Conservation (phyloP, 2,888 invertebrate species). For the Monopis laevigella region DNA sequence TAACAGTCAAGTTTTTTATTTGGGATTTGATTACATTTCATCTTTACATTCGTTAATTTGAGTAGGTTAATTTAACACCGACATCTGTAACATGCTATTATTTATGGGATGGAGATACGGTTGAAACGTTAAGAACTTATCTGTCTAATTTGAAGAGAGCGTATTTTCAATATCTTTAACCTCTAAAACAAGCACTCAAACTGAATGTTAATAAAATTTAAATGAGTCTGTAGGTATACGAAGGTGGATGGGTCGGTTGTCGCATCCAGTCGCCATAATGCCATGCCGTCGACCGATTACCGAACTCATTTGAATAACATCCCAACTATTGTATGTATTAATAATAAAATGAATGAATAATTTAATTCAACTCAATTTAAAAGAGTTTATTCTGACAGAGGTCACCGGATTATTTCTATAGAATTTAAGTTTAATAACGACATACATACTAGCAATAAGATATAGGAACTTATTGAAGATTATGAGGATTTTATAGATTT, state of each 20-base stretch:
- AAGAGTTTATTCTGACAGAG: too few species aligned
- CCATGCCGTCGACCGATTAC: constrained; percentile 40
- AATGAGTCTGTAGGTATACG: too few species aligned
- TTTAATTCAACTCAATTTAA: not conserved
- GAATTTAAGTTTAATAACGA: too few species aligned
- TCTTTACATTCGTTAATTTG: too few species aligned
- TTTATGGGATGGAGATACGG: constrained; percentile 9
- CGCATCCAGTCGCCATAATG: constrained; percentile 23
- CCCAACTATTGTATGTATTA: constrained; percentile 33
- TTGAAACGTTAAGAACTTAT: constrained; percentile 19
- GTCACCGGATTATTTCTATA: too few species aligned
- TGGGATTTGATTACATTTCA: too few species aligned
- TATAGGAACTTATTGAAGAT: too few species aligned
- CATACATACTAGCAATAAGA: too few species aligned
- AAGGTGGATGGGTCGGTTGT: too few species aligned
- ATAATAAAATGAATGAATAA: constrained; percentile 12
- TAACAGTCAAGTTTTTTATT: too few species aligned
- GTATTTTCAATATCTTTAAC: constrained; percentile 32
- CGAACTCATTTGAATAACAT: constrained; percentile 40
- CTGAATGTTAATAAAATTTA: constrained; percentile 37
- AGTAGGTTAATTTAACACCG: too few species aligned
- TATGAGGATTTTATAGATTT: too few species aligned
- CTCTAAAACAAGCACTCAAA: constrained; percentile 26
- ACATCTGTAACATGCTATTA: constrained; percentile 5
- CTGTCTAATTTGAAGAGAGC: constrained; percentile 30